phyloP scores from a whole-genome alignment of 1,140 invertebrate genomes.

The Drosophila virilis region DNA sequence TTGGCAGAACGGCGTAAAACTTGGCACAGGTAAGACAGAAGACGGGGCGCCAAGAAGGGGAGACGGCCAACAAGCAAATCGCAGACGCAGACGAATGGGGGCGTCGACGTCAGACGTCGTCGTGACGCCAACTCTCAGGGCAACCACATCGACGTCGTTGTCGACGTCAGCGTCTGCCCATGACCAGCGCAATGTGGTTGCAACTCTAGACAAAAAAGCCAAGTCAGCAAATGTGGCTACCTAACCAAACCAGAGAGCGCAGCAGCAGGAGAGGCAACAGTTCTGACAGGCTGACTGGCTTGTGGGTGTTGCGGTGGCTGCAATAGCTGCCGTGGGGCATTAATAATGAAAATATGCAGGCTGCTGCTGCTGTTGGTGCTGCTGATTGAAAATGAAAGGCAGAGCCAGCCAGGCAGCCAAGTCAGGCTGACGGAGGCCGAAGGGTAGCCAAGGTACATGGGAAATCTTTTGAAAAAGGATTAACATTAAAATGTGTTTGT shows the following conservation, averaged over 20 bases:
- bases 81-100: slow-evolving; percentile 17
- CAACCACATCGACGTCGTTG: slow-evolving; percentile 52
- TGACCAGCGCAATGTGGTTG: slow-evolving; percentile 80
- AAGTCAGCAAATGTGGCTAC: slow-evolving; percentile 74
- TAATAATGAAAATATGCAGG: slow-evolving; percentile 81
- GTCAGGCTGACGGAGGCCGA: slow-evolving; percentile 11
- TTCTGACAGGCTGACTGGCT: slow-evolving; percentile 34
- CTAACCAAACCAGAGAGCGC: slow-evolving; percentile 25
- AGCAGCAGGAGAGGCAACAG: slow-evolving; percentile 1
- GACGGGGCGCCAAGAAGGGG: slow-evolving; percentile 16
- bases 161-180: slow-evolving; percentile 64
- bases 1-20: slow-evolving; percentile 78
- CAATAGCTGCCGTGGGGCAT: slow-evolving; percentile 71
- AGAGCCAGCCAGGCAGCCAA: slow-evolving; percentile 21
- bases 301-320: slow-evolving; percentile 52
- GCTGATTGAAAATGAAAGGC: slow-evolving; percentile 77
- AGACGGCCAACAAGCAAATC: slow-evolving; percentile 15
- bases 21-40: slow-evolving; percentile 71
- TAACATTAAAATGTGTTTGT: slow-evolving; percentile 70
- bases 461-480: slow-evolving; percentile 78
- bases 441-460: slow-evolving; percentile 39
- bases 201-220: slow-evolving; percentile 79
- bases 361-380: slow-evolving; percentile 67
- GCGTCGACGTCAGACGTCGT: slow-evolving; percentile 13
- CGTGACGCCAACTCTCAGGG: slow-evolving; percentile 34